Evolutionary conservation across 1,140 invertebrate genomes (phyloP).

Genomic region (Augochlora pura): DNA sequence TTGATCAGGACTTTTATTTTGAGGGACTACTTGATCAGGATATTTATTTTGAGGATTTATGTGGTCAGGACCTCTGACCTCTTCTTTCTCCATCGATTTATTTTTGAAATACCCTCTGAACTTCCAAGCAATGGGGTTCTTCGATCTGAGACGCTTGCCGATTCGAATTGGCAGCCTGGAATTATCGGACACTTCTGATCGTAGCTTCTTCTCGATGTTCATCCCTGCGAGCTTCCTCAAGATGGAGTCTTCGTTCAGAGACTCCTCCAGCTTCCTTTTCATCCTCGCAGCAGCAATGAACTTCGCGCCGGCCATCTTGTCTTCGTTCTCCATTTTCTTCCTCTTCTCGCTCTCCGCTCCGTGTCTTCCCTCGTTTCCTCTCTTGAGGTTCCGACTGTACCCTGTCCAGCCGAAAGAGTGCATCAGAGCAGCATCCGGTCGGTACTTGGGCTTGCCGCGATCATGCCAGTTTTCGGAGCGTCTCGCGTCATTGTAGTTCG

Average conservation of each 20-base stretch:
- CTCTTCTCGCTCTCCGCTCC: background rate
- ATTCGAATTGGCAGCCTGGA: constrained; percentile 51
- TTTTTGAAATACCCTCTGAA: background rate
- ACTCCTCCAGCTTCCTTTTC: constrained; percentile 2
- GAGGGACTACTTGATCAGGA: no score
- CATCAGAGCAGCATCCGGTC: background rate
- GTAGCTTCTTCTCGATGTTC: background rate
- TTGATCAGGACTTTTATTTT: no score
- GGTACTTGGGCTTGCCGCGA: background rate
- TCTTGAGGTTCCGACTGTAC: background rate
- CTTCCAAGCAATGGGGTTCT: background rate
- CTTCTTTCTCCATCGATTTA: background rate
- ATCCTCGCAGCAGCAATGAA: background rate
- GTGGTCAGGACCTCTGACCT: no score
- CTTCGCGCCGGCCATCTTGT: background rate
- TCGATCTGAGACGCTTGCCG: constrained; percentile 37
- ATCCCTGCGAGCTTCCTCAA: background rate
- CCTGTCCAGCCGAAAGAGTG: background rate
- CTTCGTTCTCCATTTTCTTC: background rate
- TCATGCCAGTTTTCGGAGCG: background rate
- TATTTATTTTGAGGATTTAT: no score
- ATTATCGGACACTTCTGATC: background rate
- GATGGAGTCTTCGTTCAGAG: background rate
- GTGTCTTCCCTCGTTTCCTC: no score
- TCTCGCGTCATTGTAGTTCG: background rate